Evolutionary conservation across 2,888 invertebrate genomes (phyloP).

Genomic region (Hydropsyche betteni): DNA sequence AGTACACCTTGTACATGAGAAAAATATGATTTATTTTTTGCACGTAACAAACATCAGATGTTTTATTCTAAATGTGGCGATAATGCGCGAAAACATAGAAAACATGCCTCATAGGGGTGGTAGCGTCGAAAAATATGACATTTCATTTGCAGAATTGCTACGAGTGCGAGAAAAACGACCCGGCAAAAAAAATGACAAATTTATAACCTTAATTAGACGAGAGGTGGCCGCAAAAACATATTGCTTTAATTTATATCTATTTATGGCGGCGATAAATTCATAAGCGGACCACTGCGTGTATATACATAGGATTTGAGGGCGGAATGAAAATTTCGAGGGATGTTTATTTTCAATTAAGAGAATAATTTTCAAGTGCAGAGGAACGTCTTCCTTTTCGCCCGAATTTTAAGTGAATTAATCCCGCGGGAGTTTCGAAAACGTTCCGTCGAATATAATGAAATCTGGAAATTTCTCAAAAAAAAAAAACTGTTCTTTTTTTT

Average conservation of each 20-base stretch:
- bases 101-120: neutral
- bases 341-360: slow-evolving; percentile 29
- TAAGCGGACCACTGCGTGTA: neutral
- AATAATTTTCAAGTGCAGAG: slow-evolving; percentile 8
- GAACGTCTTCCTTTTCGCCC: neutral
- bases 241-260: slow-evolving; percentile 10
- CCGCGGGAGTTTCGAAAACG: neutral
- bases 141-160: slow-evolving; percentile 18
- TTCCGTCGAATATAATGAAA: neutral
- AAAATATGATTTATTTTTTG: no score
- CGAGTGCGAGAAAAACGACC: neutral
- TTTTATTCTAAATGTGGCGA: no score
- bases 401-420: neutral
- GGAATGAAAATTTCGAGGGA: slow-evolving; percentile 14
- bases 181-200: neutral
- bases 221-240: neutral
- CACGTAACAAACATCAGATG: no score
- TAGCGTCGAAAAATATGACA: neutral
- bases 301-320: neutral
- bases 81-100: neutral
- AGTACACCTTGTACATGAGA: no score
- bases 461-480: neutral
- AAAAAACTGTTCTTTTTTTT: neutral
- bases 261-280: slow-evolving; percentile 5
- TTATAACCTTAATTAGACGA: slow-evolving; percentile 3